phyloP scores from a whole-genome alignment of 2,113 vertebrate genomes.

The Craseonycteris thonglongyai region DNA sequence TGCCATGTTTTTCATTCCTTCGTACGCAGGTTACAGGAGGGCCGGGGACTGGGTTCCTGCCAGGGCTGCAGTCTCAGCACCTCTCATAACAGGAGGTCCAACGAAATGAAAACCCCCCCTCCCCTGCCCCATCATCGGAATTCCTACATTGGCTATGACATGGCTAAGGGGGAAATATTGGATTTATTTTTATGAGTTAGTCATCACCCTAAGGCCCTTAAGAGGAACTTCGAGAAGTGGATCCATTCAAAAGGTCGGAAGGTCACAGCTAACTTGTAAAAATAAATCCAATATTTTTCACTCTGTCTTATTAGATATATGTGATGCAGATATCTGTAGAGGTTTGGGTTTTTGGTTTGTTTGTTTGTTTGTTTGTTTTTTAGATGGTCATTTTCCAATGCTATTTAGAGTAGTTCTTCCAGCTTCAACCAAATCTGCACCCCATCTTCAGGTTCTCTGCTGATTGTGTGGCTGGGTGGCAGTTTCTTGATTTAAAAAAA shows the following conservation, averaged over 20 bases:
- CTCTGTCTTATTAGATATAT: conserved; percentile 84
- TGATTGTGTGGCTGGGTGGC: neutral
- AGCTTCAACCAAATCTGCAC: neutral
- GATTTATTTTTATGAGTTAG: conserved; percentile 87
- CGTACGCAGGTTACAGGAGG: neutral
- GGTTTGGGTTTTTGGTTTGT: conserved; percentile 28
- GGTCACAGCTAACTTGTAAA: conserved; percentile 85
- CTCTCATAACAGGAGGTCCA: conserved; percentile 81
- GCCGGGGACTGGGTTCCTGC: conserved; percentile 30
- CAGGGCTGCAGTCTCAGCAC: conserved; percentile 64
- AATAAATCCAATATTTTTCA: conserved; percentile 86
- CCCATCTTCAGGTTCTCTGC: neutral
- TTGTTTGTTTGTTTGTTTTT: too few species aligned
- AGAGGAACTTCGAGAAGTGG: conserved; percentile 79
- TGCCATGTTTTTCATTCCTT: conserved; percentile 13
- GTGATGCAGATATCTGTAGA: conserved; percentile 76
- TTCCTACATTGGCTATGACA: conserved; percentile 80
- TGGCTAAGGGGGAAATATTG: conserved; percentile 85
- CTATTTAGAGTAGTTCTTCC: conserved; percentile 10
- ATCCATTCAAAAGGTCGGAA: conserved; percentile 83
- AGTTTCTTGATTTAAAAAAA: neutral
- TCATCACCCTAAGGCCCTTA: conserved; percentile 84
- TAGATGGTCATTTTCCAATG: conserved; percentile 64
- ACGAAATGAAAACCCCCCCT: conserved; percentile 78
- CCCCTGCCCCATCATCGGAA: conserved; percentile 76